A percentile compares a stretch with the other conserved stretches of the same genome.
Evolutionary conservation across 2,797 vertebrate species (phyloP).

Genomic region (Nyctalus aviator): DNA sequence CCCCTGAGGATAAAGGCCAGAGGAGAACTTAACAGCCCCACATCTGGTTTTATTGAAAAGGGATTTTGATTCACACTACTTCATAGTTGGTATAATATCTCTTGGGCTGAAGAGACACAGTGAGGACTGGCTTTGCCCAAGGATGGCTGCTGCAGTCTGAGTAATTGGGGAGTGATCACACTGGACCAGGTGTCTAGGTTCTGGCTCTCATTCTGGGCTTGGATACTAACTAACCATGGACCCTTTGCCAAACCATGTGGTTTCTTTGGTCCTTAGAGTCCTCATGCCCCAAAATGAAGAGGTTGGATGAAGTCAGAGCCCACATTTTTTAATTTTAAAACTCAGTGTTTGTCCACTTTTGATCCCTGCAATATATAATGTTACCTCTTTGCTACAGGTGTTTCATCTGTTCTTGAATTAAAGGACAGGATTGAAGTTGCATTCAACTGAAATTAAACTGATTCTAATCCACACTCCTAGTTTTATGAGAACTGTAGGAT

Average conservation of each 20-base stretch:
- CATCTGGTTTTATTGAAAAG: background rate
- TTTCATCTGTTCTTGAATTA: background rate
- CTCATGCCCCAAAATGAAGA: background rate
- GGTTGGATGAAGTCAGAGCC: background rate
- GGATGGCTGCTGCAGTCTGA: background rate
- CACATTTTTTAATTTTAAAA: background rate
- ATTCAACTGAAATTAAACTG: background rate
- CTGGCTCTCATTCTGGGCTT: background rate
- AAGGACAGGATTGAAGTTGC: background rate
- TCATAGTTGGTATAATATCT: background rate
- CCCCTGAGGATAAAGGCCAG: background rate
- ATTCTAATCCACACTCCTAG: background rate
- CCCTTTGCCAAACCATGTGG: background rate
- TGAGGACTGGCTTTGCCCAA: background rate
- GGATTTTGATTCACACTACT: background rate
- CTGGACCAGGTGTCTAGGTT: rapidly evolving
- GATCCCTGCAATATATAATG: background rate
- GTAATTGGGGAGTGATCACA: background rate
- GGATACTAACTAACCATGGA: no score
- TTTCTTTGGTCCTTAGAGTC: background rate
- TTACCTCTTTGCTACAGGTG: background rate
- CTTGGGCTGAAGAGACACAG: background rate
- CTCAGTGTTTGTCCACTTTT: background rate
- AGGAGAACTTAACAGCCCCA: background rate
- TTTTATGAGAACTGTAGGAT: background rate